Percentiles rank a stretch among this genome's conserved stretches.
Evolutionary conservation across 2,113 vertebrate genomes (phyloP).

Genomic region (Ceyx cyanopectus): DNA sequence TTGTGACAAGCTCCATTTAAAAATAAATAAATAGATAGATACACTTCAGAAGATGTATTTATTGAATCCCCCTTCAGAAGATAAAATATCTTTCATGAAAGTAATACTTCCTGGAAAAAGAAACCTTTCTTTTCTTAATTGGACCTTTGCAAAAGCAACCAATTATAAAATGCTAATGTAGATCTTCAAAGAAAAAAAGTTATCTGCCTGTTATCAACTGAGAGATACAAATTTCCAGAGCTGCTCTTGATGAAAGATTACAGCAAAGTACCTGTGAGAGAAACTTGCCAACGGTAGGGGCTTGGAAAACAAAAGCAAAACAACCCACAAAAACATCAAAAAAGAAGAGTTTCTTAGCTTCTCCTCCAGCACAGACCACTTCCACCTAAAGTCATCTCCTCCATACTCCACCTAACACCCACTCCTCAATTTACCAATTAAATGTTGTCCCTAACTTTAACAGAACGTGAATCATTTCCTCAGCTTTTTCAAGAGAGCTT

Average conservation of each 20-base stretch:
- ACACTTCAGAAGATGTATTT: not conserved
- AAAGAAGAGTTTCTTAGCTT: not conserved
- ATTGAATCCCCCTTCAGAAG: not conserved
- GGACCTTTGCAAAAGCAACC: not conserved
- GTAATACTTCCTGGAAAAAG: not conserved
- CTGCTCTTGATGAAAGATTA: not conserved
- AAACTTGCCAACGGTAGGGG: not conserved
- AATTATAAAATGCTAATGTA: not conserved
- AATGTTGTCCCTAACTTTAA: not conserved
- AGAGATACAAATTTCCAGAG: not conserved
- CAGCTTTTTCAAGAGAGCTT: not conserved
- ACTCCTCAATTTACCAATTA: not conserved
- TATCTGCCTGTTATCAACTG: not conserved
- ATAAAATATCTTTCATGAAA: not conserved
- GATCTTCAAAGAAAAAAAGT: not conserved
- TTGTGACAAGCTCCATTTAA: not conserved
- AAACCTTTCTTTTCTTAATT: not conserved
- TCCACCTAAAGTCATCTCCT: not conserved
- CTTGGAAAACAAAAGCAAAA: not conserved
- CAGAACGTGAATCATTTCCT: not conserved
- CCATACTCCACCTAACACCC: not conserved
- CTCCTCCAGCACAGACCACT: not conserved
- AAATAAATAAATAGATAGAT: not conserved
- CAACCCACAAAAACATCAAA: not conserved
- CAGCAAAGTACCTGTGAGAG: not conserved